phyloP scores from a whole-genome alignment of 2,888 invertebrate species.

The Drosophila putrida region DNA sequence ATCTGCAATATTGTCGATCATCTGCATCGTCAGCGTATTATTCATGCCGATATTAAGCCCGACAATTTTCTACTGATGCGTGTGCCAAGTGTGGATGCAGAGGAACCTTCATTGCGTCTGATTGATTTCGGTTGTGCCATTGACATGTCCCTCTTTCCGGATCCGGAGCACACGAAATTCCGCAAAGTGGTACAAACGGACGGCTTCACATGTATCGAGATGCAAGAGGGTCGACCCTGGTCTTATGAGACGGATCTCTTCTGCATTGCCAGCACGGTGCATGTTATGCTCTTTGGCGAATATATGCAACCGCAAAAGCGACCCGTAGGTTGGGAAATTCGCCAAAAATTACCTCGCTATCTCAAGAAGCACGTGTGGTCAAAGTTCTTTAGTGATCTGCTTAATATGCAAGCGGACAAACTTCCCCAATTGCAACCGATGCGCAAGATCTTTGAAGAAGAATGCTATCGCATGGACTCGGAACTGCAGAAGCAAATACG shows the following conservation, averaged over 20 bases:
- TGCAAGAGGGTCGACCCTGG: slow-evolving; percentile 96
- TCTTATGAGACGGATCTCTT: slow-evolving; percentile 97
- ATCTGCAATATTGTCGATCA: slow-evolving; percentile 94
- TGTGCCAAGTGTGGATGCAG: slow-evolving; percentile 88
- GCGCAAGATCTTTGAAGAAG: slow-evolving; percentile 83
- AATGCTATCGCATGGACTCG: slow-evolving; percentile 85
- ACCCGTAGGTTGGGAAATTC: slow-evolving; percentile 89
- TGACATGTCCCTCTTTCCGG: slow-evolving; percentile 95
- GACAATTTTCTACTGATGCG: slow-evolving; percentile 96
- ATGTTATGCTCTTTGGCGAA: slow-evolving; percentile 94
- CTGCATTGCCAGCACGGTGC: slow-evolving; percentile 95
- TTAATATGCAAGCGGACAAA: slow-evolving; percentile 93
- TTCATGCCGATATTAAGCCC: slow-evolving; percentile 98
- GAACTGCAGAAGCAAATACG: slow-evolving; percentile 85
- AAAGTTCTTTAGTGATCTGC: slow-evolving; percentile 91
- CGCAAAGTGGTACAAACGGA: slow-evolving; percentile 92
- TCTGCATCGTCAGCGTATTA: slow-evolving; percentile 94
- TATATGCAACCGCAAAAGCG: slow-evolving; percentile 94
- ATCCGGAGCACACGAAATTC: slow-evolving; percentile 90
- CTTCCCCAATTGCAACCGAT: slow-evolving; percentile 89
- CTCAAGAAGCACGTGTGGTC: slow-evolving; percentile 92
- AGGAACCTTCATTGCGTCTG: slow-evolving; percentile 91
- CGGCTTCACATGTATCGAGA: slow-evolving; percentile 95
- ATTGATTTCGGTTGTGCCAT: slow-evolving; percentile 98
- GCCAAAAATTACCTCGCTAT: slow-evolving; percentile 91